phyloP scores from a whole-genome alignment of 1,140 invertebrate species.

The Lethrus apterus region DNA sequence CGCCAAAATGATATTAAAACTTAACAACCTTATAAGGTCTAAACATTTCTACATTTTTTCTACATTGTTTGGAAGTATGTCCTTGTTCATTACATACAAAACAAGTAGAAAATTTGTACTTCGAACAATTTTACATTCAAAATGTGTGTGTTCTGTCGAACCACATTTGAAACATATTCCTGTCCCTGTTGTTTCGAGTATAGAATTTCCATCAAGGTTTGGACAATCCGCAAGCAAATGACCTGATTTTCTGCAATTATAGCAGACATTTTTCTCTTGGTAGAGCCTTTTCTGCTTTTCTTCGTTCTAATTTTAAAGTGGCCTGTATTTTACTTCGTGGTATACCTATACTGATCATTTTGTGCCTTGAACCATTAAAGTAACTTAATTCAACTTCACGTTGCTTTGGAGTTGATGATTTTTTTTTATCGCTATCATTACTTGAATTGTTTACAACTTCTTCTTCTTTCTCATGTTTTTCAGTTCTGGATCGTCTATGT shows the following conservation, averaged over 20 bases:
- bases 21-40: too few relatives aligned
- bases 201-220: conserved; percentile 44
- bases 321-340: conserved; percentile 57
- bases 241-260: conserved; percentile 70
- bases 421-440: too few relatives aligned
- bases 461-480: too few relatives aligned
- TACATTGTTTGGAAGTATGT: conserved; percentile 76
- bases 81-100: conserved; percentile 77
- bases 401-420: too few relatives aligned
- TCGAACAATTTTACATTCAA: conserved; percentile 63
- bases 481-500: too few relatives aligned
- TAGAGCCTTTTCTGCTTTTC: conserved; percentile 64
- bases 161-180: conserved; percentile 80
- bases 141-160: conserved; percentile 73
- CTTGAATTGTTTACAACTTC: too few relatives aligned
- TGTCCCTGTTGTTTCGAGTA: conserved; percentile 41
- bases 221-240: conserved; percentile 77
- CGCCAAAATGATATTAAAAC: too few relatives aligned
- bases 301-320: conserved; percentile 60
- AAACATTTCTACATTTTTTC: too few relatives aligned
- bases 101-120: conserved; percentile 74
- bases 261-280: conserved; percentile 64
- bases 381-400: too few relatives aligned
- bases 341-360: conserved; percentile 61
- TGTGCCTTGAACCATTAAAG: too few relatives aligned